Evolutionary conservation across 1,140 invertebrate species (phyloP).

Genomic region (Eueides isabella): DNA sequence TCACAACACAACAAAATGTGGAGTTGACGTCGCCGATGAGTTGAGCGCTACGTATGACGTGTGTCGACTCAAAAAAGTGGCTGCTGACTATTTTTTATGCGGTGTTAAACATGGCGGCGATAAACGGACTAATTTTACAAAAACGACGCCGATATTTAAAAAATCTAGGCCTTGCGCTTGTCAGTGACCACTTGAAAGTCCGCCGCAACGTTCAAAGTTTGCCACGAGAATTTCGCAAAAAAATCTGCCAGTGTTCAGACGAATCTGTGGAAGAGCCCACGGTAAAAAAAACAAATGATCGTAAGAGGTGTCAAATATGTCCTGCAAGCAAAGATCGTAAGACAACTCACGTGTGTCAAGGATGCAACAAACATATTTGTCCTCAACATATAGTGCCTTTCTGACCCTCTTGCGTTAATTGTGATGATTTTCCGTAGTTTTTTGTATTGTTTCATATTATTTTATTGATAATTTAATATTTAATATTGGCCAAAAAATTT

Average conservation of each 20-base stretch:
- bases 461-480: too few relatives aligned
- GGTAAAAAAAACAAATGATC: slow-evolving; percentile 22
- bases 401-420: too few relatives aligned
- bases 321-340: slow-evolving; percentile 24
- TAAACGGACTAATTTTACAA: slow-evolving; percentile 10
- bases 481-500: too few relatives aligned
- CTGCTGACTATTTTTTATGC: slow-evolving; percentile 27
- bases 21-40: slow-evolving; percentile 39
- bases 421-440: too few relatives aligned
- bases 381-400: neutral
- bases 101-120: slow-evolving; percentile 24
- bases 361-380: slow-evolving; percentile 24
- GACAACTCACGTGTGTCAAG: slow-evolving; percentile 16
- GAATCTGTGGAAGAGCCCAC: neutral
- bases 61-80: slow-evolving; percentile 28
- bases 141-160: slow-evolving; percentile 13
- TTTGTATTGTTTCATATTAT: too few relatives aligned
- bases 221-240: slow-evolving; percentile 6
- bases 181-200: too few relatives aligned
- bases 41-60: slow-evolving; percentile 23
- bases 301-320: slow-evolving; percentile 30
- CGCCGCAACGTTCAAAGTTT: too few relatives aligned
- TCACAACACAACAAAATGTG: slow-evolving; percentile 43
- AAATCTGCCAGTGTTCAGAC: neutral
- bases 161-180: slow-evolving; percentile 2